Base-by-base conservation (phyloP, 2,888 invertebrate species). In the Machimus atricapillus region DNA sequence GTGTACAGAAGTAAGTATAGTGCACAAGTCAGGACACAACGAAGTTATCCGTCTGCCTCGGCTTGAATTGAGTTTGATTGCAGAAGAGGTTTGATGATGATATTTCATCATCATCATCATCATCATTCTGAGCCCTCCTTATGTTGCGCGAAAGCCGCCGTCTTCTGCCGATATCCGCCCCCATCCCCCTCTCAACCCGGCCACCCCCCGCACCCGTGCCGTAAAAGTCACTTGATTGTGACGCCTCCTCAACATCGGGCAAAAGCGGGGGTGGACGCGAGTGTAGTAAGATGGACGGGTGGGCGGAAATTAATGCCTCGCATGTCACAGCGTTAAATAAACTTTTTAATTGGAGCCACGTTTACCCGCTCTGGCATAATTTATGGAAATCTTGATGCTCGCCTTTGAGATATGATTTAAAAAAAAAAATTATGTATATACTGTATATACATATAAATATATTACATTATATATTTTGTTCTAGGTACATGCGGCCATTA, bases 1-100 rank as follows among this genome's bases (percentile, higher is more conserved):
- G 16, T 40, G 76, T 40, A 37, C 76, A 12, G 66, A 27, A 66
- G 19, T 9, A 66, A 37, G 76, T 76, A 19, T 40, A 76, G 40
- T 76, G 34, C 76, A 76, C 37, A 76, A 27, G 23, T 66, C 66
- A 66, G 66, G 43, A 78, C 81, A 81, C 81, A 46, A 56, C 81
- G 81, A 81, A 81, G 56, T 81, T 81, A 81, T 81, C 56, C 31
- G 81, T 56, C 31, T 81, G 81, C 78, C 37, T 52, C 8, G 56
- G 81, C 76, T 52, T 81, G 81, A 81, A 81, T 81, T 56, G 81
- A 81, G 52, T 81, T 81, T 81, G 81, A 81, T 81, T 81, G 81
- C 81, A 81, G 56, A 81, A 56, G 52, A 81, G 81, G 56, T 81
- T 81, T 81, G 46, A 46, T 81, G 52, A 52, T 46, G 81, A 81